Percentiles rank a stretch among this genome's conserved stretches.
Evolutionary conservation across 2,113 vertebrate genomes (phyloP).

Genomic region (Ia io): DNA sequence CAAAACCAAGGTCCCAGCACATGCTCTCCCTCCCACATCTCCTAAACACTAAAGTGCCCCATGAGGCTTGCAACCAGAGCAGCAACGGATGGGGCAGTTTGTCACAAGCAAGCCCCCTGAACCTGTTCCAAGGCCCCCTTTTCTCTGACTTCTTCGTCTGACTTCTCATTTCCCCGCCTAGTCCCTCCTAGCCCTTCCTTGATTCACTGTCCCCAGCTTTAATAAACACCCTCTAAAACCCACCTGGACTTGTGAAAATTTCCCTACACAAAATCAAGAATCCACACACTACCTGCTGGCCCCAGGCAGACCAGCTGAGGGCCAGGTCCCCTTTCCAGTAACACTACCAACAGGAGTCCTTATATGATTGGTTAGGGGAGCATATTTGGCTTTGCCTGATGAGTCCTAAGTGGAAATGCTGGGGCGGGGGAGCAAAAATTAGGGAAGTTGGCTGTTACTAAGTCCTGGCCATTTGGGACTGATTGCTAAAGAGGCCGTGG

Average conservation of each 20-base stretch:
- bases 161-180: background rate
- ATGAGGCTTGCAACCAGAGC: background rate
- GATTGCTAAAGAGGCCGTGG: background rate
- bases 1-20: background rate
- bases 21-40: background rate
- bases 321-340: background rate
- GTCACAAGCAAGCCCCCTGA: background rate
- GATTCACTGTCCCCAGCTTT: background rate
- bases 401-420: background rate
- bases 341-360: no score
- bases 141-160: background rate
- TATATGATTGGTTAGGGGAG: background rate
- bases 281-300: background rate
- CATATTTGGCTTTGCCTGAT: background rate
- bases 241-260: background rate
- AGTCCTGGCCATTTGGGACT: background rate
- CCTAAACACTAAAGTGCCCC: background rate
- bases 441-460: background rate
- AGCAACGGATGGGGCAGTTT: background rate
- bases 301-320: no score
- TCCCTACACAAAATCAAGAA: background rate
- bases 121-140: background rate
- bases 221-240: background rate
- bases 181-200: background rate
- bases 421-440: background rate